Base-by-base conservation (phyloP, 2,888 invertebrate species). In the Leptura quadrifasciata region DNA sequence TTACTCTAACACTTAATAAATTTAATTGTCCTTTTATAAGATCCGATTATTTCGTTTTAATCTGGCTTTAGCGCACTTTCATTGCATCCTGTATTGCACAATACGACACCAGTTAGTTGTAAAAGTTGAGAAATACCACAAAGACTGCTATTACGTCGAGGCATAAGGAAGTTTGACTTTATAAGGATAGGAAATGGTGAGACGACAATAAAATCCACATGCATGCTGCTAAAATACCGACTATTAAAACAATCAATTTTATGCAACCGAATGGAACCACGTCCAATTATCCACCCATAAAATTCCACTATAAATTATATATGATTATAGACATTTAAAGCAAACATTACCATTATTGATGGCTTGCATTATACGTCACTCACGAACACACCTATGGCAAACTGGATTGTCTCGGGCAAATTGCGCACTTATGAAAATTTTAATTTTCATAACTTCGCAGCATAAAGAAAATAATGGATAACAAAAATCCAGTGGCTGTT, bases 261-360 rank as follows among this genome's bases (percentile, higher is more conserved):
- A 35, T 27, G 63, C 39, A 63, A 21, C 39, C 63, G 27, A 63
- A 63, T 63, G 63, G 63, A 63, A 63, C 35, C 18, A 0, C 15
- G 1, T 63, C 39, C 63, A 39, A 39, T 63, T 35, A 63, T 39
- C 63, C 63, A 20, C 63, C 39, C 63, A 63, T 63, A 18, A 39
- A 20, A 63, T 63, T 61, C 63, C 39, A 12, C 39, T 39, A 39
- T 35, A 63, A 35, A 63, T 63, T 63, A 63, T 15, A 6, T 39
- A 63, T 63, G 20, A 63, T 63, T 63, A 12, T 39, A 39, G 39
- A 20, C 63, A 21, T 21, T 63, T 35, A 39, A 63, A 63, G 47
- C 35, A 63, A 63, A 63, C 63, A 39, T 39, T 47, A 39, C 21
- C 10, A 39, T 63, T 63, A 35, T 21, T 12, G 20, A 35, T 63